Evolutionary conservation across 2,888 invertebrate genomes (phyloP).

Genomic region (Acrobasis suavella): DNA sequence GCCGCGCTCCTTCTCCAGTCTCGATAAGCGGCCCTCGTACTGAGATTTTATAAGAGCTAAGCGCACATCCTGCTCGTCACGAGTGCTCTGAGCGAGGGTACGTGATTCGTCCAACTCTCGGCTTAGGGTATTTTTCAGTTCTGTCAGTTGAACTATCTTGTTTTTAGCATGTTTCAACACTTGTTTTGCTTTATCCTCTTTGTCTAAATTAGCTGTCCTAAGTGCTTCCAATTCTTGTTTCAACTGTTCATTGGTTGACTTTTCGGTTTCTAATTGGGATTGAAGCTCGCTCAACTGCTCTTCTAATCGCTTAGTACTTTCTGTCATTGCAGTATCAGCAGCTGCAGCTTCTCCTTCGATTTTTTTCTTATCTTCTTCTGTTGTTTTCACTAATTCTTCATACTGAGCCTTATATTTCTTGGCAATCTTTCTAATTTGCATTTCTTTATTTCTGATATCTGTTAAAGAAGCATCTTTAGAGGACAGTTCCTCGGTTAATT

Average conservation of each 20-base stretch:
- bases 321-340: slow-evolving; percentile 67
- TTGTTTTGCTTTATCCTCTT: slow-evolving; percentile 85
- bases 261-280: slow-evolving; percentile 68
- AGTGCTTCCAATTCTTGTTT: slow-evolving; percentile 85
- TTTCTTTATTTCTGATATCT: slow-evolving; percentile 86
- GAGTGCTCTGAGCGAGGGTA: slow-evolving; percentile 61
- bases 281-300: slow-evolving; percentile 70
- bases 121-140: slow-evolving; percentile 84
- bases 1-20: slow-evolving; percentile 88
- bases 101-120: slow-evolving; percentile 83
- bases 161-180: slow-evolving; percentile 88
- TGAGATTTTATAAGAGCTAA: slow-evolving; percentile 85
- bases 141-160: slow-evolving; percentile 87
- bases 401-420: slow-evolving; percentile 95
- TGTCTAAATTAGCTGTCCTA: slow-evolving; percentile 79
- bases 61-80: slow-evolving; percentile 81
- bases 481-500: slow-evolving; percentile 85
- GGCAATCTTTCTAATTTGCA: slow-evolving; percentile 92
- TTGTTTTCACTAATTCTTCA: slow-evolving; percentile 87
- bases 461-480: slow-evolving; percentile 85
- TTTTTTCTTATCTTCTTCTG: slow-evolving; percentile 84
- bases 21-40: slow-evolving; percentile 85
- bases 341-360: slow-evolving; percentile 80
- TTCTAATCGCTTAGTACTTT: slow-evolving; percentile 79
- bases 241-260: slow-evolving; percentile 84